Conservation (phyloP, 2,888 invertebrate genomes). For the Falcaria lacertinaria region DNA sequence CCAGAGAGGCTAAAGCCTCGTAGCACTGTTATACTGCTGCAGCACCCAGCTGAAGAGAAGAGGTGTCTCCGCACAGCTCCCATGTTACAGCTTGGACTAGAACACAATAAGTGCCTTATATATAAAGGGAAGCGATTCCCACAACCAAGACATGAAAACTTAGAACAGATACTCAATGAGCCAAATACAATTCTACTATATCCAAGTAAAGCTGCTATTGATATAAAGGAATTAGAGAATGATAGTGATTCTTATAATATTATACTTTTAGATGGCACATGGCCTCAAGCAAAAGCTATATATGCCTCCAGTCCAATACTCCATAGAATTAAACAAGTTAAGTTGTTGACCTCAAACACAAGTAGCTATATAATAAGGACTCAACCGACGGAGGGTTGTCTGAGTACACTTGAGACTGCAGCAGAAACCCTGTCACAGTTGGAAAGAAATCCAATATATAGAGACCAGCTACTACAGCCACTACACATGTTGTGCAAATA, state of each 20-base stretch:
- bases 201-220: conserved; percentile 87
- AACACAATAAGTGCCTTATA: conserved; percentile 86
- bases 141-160: conserved; percentile 80
- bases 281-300: conserved; percentile 97
- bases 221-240: conserved; percentile 78
- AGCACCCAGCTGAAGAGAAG: conserved; percentile 96
- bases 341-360: conserved; percentile 83
- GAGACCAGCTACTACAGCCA: conserved; percentile 85
- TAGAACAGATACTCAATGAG: conserved; percentile 83
- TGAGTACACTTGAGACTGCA: conserved; percentile 94
- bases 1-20: conserved; percentile 82
- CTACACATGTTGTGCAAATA: conserved; percentile 90
- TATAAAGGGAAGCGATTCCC: conserved; percentile 93
- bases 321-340: conserved; percentile 88
- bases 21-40: conserved; percentile 89
- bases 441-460: conserved; percentile 84
- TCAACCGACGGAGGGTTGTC: conserved; percentile 94
- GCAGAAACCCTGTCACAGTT: conserved; percentile 88
- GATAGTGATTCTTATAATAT: conserved; percentile 83
- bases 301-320: conserved; percentile 89
- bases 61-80: conserved; percentile 93
- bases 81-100: conserved; percentile 89
- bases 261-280: conserved; percentile 94
- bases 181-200: conserved; percentile 88
- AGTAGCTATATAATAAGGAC: conserved; percentile 96